These are phyloP conservation scores for Mesorhabditis sp. DNA, from an alignment of 2,888 invertebrate genomes.

Conservation along the genomic window DNA sequence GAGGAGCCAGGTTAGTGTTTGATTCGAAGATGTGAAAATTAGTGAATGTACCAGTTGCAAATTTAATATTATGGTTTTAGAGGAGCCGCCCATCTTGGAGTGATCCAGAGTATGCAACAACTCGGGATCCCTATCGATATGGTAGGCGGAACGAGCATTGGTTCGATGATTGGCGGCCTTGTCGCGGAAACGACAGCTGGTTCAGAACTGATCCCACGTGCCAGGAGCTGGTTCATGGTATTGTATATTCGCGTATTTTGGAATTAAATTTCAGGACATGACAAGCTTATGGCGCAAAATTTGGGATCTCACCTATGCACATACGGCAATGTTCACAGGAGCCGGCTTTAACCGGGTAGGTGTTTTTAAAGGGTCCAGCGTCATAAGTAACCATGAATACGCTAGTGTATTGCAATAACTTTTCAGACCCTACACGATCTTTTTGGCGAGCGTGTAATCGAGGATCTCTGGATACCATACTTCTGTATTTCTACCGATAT, in stretches of 20 bases:
- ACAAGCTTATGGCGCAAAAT: constrained; percentile 92
- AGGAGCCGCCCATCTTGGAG: constrained; percentile 93
- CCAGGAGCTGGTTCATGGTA: constrained; percentile 70
- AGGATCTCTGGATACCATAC: constrained; percentile 96
- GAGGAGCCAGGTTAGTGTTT: constrained; percentile 72
- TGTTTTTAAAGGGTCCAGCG: constrained; percentile 52
- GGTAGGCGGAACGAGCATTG: constrained; percentile 97
- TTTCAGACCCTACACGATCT: constrained; percentile 74
- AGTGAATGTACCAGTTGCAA: neutral
- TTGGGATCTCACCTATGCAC: constrained; percentile 91
- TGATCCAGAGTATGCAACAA: constrained; percentile 90
- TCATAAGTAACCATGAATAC: constrained; percentile 71
- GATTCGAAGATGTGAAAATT: constrained; percentile 2
- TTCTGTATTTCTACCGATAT: constrained; percentile 98
- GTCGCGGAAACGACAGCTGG: constrained; percentile 59
- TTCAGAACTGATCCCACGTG: constrained; percentile 3
- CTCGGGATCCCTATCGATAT: constrained; percentile 97
- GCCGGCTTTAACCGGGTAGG: constrained; percentile 38
- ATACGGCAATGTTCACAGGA: constrained; percentile 97
- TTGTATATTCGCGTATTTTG: neutral
- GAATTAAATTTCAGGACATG: constrained; percentile 67
- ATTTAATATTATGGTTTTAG: constrained; percentile 60
- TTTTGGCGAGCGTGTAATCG: constrained; percentile 87
- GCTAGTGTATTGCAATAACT: constrained; percentile 75
- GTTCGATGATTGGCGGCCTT: constrained; percentile 91